These are phyloP conservation scores for Aphelinus certus DNA, from an alignment of 1,140 invertebrate species.

Conservation along the genomic window DNA sequence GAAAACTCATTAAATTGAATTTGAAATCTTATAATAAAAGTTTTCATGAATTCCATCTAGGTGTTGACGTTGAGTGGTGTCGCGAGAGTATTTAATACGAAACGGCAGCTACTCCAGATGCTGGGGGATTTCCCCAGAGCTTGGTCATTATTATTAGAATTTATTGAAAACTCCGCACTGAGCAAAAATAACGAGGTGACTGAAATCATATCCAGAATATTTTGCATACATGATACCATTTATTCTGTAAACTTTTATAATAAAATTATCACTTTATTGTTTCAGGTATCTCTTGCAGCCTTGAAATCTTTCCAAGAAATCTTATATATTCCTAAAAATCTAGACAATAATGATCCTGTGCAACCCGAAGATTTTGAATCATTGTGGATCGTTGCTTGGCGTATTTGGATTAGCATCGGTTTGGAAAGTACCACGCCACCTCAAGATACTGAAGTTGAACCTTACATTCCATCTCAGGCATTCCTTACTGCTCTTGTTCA, in stretches of 20 bases:
- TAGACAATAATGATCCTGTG: slow-evolving; percentile 56
- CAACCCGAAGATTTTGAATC: slow-evolving; percentile 67
- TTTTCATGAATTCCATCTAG: slow-evolving; percentile 51
- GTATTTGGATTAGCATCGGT: slow-evolving; percentile 87
- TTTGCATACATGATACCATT: not conserved
- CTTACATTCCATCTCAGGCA: slow-evolving; percentile 88
- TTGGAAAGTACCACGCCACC: slow-evolving; percentile 78
- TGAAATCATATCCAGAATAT: not conserved
- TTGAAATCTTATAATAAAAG: not conserved
- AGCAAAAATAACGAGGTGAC: slow-evolving; percentile 90
- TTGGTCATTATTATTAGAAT: slow-evolving; percentile 91
- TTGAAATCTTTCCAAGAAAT: slow-evolving; percentile 97
- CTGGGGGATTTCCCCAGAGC: slow-evolving; percentile 91
- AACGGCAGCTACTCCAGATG: slow-evolving; percentile 83
- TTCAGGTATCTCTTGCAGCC: slow-evolving; percentile 88
- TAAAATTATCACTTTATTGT: slow-evolving; percentile 21
- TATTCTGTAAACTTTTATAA: not conserved
- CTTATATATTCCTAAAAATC: slow-evolving; percentile 71
- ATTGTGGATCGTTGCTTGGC: slow-evolving; percentile 84
- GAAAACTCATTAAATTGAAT: no score
- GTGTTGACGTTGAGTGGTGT: slow-evolving; percentile 80
- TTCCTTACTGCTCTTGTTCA: slow-evolving; percentile 93
- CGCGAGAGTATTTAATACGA: slow-evolving; percentile 87
- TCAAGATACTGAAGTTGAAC: slow-evolving; percentile 69
- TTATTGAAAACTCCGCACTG: slow-evolving; percentile 91